phyloP scores from a whole-genome alignment of 2,888 invertebrate species.

The Panzeria rudis region DNA sequence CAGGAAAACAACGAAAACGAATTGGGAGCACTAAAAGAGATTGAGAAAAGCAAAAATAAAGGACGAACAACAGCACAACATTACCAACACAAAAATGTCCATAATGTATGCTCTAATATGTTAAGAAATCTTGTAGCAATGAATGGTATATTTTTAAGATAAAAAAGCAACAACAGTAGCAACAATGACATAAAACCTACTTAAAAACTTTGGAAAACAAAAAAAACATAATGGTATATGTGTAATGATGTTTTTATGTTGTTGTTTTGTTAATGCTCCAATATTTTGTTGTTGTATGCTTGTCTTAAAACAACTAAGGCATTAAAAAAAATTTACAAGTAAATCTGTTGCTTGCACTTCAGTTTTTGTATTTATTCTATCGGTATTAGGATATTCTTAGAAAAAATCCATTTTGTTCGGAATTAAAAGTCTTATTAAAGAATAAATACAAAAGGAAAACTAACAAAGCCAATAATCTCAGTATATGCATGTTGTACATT shows the following conservation, averaged over 20 bases:
- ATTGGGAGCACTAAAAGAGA: slow-evolving; percentile 13
- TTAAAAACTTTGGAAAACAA: slow-evolving; percentile 34
- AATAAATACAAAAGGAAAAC: slow-evolving; percentile 9
- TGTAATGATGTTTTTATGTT: slow-evolving; percentile 33
- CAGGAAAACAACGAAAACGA: neutral
- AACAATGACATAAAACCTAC: slow-evolving; percentile 47
- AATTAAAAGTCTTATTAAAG: slow-evolving; percentile 51
- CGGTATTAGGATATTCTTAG: neutral
- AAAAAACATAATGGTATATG: slow-evolving; percentile 26
- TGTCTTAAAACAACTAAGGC: slow-evolving; percentile 32
- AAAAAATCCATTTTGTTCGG: slow-evolving; percentile 8
- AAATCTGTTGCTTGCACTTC: slow-evolving; percentile 66
- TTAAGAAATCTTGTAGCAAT: slow-evolving; percentile 56
- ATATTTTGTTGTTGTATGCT: slow-evolving; percentile 20
- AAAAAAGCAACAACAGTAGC: slow-evolving; percentile 17
- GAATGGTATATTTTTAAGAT: slow-evolving; percentile 48
- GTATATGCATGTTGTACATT: slow-evolving; percentile 1
- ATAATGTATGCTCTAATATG: slow-evolving; percentile 63
- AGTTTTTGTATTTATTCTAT: slow-evolving; percentile 39
- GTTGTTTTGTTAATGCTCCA: slow-evolving; percentile 15
- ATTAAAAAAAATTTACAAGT: slow-evolving; percentile 8
- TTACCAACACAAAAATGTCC: slow-evolving; percentile 32
- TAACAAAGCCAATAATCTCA: slow-evolving; percentile 3
- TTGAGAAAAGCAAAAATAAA: slow-evolving; percentile 9
- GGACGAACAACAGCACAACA: slow-evolving; percentile 10